Base-by-base conservation (phyloP, 64 coral and sea anemone species). In the Platygyra sinensis region DNA sequence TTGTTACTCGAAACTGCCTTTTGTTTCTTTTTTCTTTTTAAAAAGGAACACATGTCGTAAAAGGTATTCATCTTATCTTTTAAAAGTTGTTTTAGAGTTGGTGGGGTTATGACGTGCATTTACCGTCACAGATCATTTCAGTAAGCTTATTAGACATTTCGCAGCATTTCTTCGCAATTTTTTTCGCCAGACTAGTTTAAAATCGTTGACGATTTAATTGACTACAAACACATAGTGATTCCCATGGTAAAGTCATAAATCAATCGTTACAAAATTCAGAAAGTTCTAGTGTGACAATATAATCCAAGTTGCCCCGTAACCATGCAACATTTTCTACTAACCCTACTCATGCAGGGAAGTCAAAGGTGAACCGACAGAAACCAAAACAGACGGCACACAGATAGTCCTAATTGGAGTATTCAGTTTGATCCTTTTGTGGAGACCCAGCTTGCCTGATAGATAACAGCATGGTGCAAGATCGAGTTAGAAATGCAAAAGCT, bases 391-490 rank as follows among this genome's bases (percentile, higher is more conserved):
- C 74, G 2, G 20, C 36, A 10, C 3, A 22, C 32, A 30, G 17
- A 49, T 22, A 42, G 5, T 50, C 22, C 18, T 77, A 20, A 52
- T 77, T 77, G 74, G 74, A 77, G 32, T 77, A 42, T 50, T 77
- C 39, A 24, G 18, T 38, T 46, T 46, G 74, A 77, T 77, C 74
- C 33, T 16, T 77, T 77, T 77, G 74, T 77, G 11, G 39, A 9
- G 17, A 30, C 39, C 6, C 81, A 72, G 62, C 38, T 85, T 63
- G 25, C 14, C 31, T 24, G 15, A 69, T 22, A 13, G 13, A 86
- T 27, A 32, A 30, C 74, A 88, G 74, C 72, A 92, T 87, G 90
- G 90, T 92, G 60, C 83, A 87, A 71, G 90, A 92, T 73, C 82
- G 90, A 18, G 63, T 60, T 25, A 13, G 73, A 2, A 87, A 79